These are phyloP conservation scores for Heliconius ethilla DNA, from an alignment of 2,888 invertebrate species.

Conservation along the genomic window DNA sequence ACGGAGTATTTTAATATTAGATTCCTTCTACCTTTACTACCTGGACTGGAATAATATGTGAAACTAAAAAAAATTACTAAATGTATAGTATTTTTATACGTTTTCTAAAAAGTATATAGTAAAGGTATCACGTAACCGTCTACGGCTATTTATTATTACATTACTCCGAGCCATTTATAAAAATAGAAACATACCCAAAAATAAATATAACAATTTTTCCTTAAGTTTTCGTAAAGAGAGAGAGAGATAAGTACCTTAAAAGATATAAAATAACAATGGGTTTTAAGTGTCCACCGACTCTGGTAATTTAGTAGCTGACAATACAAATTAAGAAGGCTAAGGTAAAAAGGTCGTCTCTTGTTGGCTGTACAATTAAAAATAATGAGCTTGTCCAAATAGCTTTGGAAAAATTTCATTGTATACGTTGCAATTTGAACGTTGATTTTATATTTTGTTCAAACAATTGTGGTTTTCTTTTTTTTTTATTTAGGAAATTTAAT, in stretches of 20 bases:
- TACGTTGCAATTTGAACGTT: constrained; percentile 28
- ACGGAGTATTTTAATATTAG: too few relatives aligned
- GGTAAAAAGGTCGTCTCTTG: constrained; percentile 41
- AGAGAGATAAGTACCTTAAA: constrained; percentile 34
- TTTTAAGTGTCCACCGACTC: constrained; percentile 39
- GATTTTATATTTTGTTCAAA: constrained; percentile 21
- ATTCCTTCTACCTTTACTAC: too few relatives aligned
- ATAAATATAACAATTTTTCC: constrained; percentile 5
- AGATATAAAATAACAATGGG: constrained; percentile 37
- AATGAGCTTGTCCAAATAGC: constrained; percentile 44
- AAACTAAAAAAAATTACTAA: background rate
- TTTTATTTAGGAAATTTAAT: background rate
- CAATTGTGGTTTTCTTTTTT: constrained; percentile 13
- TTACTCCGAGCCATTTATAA: background rate
- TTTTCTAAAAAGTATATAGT: background rate
- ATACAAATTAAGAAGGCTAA: constrained; percentile 44
- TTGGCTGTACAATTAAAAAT: constrained; percentile 46
- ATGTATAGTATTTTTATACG: too few relatives aligned
- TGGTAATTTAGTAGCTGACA: constrained; percentile 44
- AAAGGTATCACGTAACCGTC: background rate
- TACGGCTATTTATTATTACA: background rate
- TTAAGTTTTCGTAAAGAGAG: constrained; percentile 19
- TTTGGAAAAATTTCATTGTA: constrained; percentile 28
- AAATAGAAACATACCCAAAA: constrained; percentile 2
- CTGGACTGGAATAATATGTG: too few relatives aligned